Base-by-base conservation (phyloP, 1,140 invertebrate species). In the Forficula auricularia region DNA sequence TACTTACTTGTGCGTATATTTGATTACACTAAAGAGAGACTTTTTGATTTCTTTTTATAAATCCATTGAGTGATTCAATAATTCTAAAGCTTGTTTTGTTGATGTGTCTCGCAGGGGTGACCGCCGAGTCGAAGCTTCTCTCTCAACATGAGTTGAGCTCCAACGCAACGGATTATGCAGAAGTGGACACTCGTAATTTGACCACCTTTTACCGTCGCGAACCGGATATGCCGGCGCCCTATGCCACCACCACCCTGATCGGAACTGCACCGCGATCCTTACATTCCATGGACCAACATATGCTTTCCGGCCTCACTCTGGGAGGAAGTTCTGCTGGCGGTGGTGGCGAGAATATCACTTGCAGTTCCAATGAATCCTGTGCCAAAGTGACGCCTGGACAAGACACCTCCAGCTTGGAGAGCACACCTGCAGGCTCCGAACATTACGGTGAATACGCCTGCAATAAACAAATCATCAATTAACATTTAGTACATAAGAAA, bases 221-320 rank as follows among this genome's bases (percentile, higher is more conserved):
- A 40, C 62, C 74, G 12, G 75, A 76, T 47, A 75, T 75, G 46
- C 79, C 80, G 0, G 81, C 79, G 4, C 83, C 83, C 0, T 87
- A 87, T 55, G 83, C 83, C 1, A 87, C 82, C 0, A 86, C 83
- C 1, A 84, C 82, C 34, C 59, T 82, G 12, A 68, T 72, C 40
- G 54, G 56, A 35, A 49, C 51, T 9, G 45, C 45, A 20, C 43
- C 15, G 12, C 4, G 22, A 27, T 4, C 10, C 4, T 27, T 27
- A 38, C 27, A n/a, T 45, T 45, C 35, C 42, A 50, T 40, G 40
- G 20, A 18, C 38, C n/a, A n/a, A n/a, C n/a, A n/a, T 34, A n/a
- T n/a, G n/a, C n/a, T n/a, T n/a, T n/a, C 83, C 1, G 86, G 82
- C 0, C 86, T 82, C 1, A 84, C 82, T 34, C 59, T 82, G 12